These are phyloP conservation scores for Andrena marginata DNA, from an alignment of 2,888 invertebrate genomes.

Conservation along the genomic window DNA sequence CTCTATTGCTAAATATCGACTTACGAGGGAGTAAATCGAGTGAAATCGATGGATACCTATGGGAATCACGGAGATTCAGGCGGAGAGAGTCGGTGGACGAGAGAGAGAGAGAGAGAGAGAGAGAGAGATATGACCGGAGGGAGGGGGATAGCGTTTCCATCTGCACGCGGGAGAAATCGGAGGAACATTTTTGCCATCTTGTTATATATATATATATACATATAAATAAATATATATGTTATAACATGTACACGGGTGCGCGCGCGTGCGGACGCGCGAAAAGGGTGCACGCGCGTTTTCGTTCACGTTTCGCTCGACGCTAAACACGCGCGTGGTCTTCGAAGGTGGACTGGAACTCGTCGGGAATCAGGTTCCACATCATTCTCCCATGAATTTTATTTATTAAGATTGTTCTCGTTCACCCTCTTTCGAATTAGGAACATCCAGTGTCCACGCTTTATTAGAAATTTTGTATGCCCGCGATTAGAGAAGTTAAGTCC, in stretches of 20 bases:
- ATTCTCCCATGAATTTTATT: neutral
- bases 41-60: constrained; percentile 63
- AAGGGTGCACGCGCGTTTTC: constrained; percentile 23
- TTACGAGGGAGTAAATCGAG: constrained; percentile 72
- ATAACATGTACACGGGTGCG: constrained; percentile 64
- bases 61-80: constrained; percentile 9
- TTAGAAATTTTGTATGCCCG: neutral
- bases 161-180: constrained; percentile 58
- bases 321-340: too few species aligned
- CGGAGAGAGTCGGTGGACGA: neutral
- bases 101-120: neutral
- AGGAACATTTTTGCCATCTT: constrained; percentile 81
- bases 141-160: constrained; percentile 30
- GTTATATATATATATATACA: constrained; percentile 76
- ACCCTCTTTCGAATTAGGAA: neutral
- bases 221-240: constrained; percentile 67
- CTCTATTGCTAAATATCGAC: constrained; percentile 77
- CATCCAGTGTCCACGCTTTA: neutral
- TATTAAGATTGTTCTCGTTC: neutral
- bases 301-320: too few species aligned
- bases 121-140: neutral
- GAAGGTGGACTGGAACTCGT: neutral
- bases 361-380: neutral
- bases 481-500: neutral
- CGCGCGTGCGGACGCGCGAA: constrained; percentile 49